Evolutionary conservation across 2,797 vertebrate genomes (phyloP), one percentile per base, ranked within the genome.

Genomic region (Scleropages formosus): DNA sequence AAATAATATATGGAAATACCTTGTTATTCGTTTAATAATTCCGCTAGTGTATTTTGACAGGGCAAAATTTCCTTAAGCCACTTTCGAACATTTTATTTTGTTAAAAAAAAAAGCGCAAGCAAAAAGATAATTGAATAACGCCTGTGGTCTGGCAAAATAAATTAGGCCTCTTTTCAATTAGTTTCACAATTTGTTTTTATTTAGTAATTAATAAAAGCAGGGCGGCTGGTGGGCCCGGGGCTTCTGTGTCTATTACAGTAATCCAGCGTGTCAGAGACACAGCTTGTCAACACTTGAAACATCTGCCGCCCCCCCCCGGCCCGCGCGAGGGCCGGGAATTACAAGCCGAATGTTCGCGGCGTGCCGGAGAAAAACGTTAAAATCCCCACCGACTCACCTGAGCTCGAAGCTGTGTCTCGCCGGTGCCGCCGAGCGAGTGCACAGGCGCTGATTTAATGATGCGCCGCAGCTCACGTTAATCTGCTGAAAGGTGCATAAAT

Each of bases 161-260:
- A 92, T 93, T 90, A 89, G 87, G 88, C 85, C 86, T 87, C 87
- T 87, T 90, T 92, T 91, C 91, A 93, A 92, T 93, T 93, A 92
- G 89, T 91, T 93, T 92, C 86, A 91, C 90, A 87, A 91, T 92
- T 93, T 87, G 89, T 93, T 92, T 92, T 91, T 92, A 93, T 93
- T 93, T 93, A 90, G 89, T 91, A 91, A 93, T 93, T 92, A 92
- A 92, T 92, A 88, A 88, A 88, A 92, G 87, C 89, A 85, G 83
- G 59, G 86, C 13, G 59, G 86, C 89, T 90, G 87, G 86, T 87
- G 84, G 85, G 87, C 88, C 81, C 77, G 72, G 3, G 89, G 89
- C 87, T 82, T 77, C 22, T 87, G 75, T 82, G 85, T 66, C 59
- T 71, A 24, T 65, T 46, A 67, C 70, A 39, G 69, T 65, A 56